Evolutionary conservation across 2,888 invertebrate genomes (phyloP).

Genomic region (Rhopalosiphum nymphaeae): DNA sequence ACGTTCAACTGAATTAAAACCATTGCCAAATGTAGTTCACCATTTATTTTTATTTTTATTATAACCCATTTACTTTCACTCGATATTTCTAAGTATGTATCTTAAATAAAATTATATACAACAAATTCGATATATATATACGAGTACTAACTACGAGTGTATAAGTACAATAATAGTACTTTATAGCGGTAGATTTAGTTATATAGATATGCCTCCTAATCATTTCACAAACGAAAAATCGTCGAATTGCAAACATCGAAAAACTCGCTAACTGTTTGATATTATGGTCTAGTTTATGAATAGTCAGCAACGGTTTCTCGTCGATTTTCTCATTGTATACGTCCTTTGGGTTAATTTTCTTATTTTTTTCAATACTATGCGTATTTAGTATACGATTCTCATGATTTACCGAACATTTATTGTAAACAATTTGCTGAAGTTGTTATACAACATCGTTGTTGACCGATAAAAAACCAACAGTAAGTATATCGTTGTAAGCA

Average conservation of each 20-base stretch:
- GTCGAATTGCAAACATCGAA: background rate
- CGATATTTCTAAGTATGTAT: background rate
- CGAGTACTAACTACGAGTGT: background rate
- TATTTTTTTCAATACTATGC: background rate
- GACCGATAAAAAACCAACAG: slow-evolving; percentile 52
- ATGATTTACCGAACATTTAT: slow-evolving; percentile 20
- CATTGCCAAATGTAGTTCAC: slow-evolving; percentile 16
- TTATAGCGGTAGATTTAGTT: slow-evolving; percentile 6
- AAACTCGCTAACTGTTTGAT: background rate
- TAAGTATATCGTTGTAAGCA: background rate
- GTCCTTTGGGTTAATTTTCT: background rate
- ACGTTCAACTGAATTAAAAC: background rate
- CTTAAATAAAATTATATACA: background rate
- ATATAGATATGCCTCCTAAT: background rate
- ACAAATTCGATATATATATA: background rate
- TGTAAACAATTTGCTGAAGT: slow-evolving; percentile 1
- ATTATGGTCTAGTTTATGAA: background rate
- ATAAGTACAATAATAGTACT: background rate
- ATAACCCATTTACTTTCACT: slow-evolving; percentile 19
- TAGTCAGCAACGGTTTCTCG: slow-evolving; percentile 20
- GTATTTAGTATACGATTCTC: slow-evolving; percentile 12
- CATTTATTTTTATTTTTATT: slow-evolving; percentile 24
- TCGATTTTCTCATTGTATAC: background rate
- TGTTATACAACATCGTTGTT: slow-evolving; percentile 29
- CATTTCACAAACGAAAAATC: background rate